phyloP scores from a whole-genome alignment of 2,888 invertebrate species.

The Drosophila kanekoi region DNA sequence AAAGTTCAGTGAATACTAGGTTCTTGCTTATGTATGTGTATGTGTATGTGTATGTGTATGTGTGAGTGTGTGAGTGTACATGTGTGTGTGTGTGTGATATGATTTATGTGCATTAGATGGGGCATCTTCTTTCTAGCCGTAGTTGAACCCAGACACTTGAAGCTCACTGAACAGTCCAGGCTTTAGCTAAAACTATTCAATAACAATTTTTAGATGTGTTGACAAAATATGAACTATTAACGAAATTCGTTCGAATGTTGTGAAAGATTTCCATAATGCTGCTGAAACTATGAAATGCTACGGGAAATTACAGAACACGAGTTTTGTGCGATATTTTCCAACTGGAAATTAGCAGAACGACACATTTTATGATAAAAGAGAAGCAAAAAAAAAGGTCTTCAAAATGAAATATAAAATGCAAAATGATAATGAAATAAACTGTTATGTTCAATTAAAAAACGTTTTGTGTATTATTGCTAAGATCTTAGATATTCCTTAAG shows the following conservation, averaged over 20 bases:
- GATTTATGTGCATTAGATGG: conserved; percentile 40
- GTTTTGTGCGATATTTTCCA: too few species aligned
- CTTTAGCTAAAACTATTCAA: conserved; percentile 41
- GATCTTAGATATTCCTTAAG: background rate
- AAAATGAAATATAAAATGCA: conserved; percentile 36
- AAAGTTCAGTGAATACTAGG: conserved; percentile 55
- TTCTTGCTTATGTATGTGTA: conserved; percentile 24
- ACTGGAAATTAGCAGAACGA: conserved; percentile 50
- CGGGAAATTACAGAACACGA: conserved; percentile 43
- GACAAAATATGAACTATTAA: conserved; percentile 36
- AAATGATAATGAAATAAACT: conserved; percentile 75
- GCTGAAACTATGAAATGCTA: conserved; percentile 56
- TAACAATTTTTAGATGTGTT: conserved; percentile 58
- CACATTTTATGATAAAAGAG: conserved; percentile 48
- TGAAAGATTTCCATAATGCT: conserved; percentile 2
- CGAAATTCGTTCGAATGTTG: conserved; percentile 8
- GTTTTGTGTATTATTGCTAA: conserved; percentile 12
- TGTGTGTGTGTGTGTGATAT: conserved; percentile 14
- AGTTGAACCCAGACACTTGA: conserved; percentile 43
- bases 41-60: conserved; percentile 12
- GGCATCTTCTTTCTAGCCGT: conserved; percentile 45
- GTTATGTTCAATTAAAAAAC: conserved; percentile 73
- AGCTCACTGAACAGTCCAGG: conserved; percentile 58
- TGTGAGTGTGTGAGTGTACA: background rate
- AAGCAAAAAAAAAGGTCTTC: conserved; percentile 21